Evolutionary conservation across 2,113 vertebrate genomes (phyloP), one percentile per base, ranked within the genome.

Genomic region (Procavia capensis): DNA sequence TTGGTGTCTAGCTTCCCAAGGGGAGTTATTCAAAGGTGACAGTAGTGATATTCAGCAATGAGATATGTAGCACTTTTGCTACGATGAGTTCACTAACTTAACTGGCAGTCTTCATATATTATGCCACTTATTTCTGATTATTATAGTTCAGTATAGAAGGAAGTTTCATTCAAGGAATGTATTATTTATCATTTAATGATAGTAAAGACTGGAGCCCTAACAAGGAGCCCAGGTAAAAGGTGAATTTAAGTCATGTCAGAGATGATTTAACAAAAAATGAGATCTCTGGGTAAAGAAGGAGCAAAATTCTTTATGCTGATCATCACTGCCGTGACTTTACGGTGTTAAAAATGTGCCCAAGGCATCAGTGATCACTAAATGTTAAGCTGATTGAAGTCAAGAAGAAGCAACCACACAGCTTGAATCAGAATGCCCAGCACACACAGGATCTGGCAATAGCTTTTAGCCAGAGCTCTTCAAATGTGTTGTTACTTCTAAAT

Each of bases 401-500:
- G 57, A 9, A 87, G 68, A 39, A 85, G 39, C 54, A 70, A 29
- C 6, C 34, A 10, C 3, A 5, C 5, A 47, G 20, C 27, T 83
- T 88, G 85, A 88, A 41, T 79, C 82, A 83, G 86, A 88, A 83
- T 75, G 83, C 10, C 13, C 5, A 24, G 36, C 41, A 86, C 41
- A 39, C 50, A n/a, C 16, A 39, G 34, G 29, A 47, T 63, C 45
- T 79, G 93, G 72, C 63, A 87, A n/a, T 4, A 61, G 79, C 29
- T 94, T 87, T 93, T 54, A n/a, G 14, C 61, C 79, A 36, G 59
- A 45, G 17, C 63, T 85, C 59, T 64, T 93, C 63, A 86, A 54
- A 88, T 1, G 3, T 66, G 16, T 2, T 20, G 5, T 72, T 87
- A 41, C 31, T 36, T 81, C 82, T 85, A 89, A 79, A 61, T 66